These are phyloP conservation scores for Orthosia cruda DNA, from an alignment of 2,888 invertebrate genomes.

Conservation along the genomic window DNA sequence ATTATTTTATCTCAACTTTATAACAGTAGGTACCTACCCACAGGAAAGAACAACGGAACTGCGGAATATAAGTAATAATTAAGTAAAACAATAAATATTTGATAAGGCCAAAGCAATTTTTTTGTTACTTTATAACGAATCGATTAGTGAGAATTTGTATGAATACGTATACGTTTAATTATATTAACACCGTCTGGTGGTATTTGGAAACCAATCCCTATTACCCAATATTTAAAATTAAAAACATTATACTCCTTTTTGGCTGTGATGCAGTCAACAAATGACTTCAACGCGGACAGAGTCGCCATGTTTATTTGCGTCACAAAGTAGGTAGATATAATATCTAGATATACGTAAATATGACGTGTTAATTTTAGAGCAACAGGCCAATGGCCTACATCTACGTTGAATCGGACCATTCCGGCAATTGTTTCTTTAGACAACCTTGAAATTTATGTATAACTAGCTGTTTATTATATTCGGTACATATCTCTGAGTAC, in stretches of 20 bases:
- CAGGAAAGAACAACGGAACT: neutral
- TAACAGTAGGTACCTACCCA: neutral
- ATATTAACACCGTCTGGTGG: no score
- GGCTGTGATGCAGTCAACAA: no score
- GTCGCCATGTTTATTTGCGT: neutral
- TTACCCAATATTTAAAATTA: neutral
- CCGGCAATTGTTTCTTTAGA: neutral
- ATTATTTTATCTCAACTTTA: no score
- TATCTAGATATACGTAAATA: no score
- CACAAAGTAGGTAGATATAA: neutral
- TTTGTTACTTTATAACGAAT: no score
- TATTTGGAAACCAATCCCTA: neutral
- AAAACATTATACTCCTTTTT: neutral
- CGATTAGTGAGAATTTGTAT: no score
- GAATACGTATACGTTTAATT: no score
- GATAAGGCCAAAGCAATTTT: neutral
- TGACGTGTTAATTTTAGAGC: constrained; percentile 9
- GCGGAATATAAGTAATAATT: neutral
- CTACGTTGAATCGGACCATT: neutral
- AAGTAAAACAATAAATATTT: neutral
- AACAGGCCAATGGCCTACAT: constrained; percentile 1
- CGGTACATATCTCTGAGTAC: neutral
- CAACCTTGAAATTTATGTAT: constrained; percentile 11
- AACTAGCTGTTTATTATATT: neutral
- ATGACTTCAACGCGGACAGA: neutral